A percentile compares a stretch with the other conserved stretches of the same genome.
These are phyloP conservation scores for Sinosuthora webbiana DNA, from an alignment of 2,113 vertebrate genomes.

Conservation along the genomic window DNA sequence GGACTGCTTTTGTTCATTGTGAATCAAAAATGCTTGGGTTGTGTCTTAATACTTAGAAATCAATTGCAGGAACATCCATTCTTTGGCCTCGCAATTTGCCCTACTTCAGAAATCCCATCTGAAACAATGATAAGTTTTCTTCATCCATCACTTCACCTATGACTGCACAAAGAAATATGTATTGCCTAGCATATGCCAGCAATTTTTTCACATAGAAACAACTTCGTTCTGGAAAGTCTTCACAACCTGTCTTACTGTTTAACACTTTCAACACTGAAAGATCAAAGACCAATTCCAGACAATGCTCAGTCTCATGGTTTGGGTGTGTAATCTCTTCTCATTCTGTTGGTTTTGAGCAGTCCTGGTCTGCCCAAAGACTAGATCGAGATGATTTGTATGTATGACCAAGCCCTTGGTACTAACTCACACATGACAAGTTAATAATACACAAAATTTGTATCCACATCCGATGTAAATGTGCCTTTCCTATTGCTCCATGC, in stretches of 20 bases:
- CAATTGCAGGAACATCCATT: not conserved
- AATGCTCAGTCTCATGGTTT: not conserved
- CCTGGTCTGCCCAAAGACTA: not conserved
- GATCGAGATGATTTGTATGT: not conserved
- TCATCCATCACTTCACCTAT: not conserved
- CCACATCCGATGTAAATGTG: not conserved
- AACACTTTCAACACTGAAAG: not conserved
- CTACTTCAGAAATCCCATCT: slow-evolving; percentile 12
- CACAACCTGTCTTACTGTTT: not conserved
- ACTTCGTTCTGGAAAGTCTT: not conserved
- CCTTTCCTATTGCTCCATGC: not conserved
- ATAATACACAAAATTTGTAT: not conserved
- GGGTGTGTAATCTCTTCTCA: not conserved
- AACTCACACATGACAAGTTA: not conserved
- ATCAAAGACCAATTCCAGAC: not conserved
- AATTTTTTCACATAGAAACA: not conserved
- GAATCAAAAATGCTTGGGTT: slow-evolving; percentile 6
- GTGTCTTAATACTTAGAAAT: not conserved
- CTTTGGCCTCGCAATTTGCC: not conserved
- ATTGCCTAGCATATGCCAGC: not conserved
- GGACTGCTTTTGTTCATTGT: not conserved
- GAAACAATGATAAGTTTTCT: not conserved
- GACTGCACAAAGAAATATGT: not conserved
- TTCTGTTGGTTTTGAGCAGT: not conserved
- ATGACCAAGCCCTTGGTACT: not conserved